phyloP scores from a whole-genome alignment of 2,113 vertebrate species.

The Malurus alboscapulatus region DNA sequence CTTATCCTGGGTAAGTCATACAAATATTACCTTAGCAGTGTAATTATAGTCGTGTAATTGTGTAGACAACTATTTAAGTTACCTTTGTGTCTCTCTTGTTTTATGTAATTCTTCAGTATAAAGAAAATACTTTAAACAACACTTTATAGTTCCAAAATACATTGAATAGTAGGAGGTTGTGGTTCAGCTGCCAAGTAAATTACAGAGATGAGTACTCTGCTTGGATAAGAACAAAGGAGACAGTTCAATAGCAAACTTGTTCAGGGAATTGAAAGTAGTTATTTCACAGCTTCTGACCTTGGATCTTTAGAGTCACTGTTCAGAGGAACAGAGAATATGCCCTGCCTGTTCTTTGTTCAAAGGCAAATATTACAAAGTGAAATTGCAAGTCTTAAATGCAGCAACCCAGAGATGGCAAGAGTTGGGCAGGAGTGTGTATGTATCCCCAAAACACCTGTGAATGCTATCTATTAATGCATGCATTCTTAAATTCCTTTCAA shows the following conservation, averaged over 20 bases:
- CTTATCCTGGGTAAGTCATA: not conserved
- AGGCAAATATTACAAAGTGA: not conserved
- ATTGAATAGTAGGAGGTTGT: slow-evolving; percentile 1
- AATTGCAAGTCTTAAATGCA: not conserved
- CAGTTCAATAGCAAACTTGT: not conserved
- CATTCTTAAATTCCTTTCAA: not conserved
- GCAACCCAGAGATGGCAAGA: not conserved
- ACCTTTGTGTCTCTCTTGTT: not conserved
- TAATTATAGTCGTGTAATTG: not conserved
- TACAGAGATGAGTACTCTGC: not conserved
- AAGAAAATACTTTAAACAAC: slow-evolving; percentile 4
- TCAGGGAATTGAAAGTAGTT: not conserved
- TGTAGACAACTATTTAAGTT: not conserved
- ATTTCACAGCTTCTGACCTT: slow-evolving; percentile 23
- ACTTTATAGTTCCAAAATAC: not conserved
- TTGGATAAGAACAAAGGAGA: not conserved
- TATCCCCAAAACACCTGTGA: not conserved
- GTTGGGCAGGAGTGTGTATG: not conserved
- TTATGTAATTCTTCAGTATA: not conserved
- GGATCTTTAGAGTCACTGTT: not conserved
- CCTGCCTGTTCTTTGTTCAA: not conserved
- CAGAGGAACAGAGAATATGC: not conserved
- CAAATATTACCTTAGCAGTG: not conserved
- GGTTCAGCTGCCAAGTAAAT: slow-evolving; percentile 11
- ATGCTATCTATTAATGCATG: not conserved